Conservation (phyloP, 2,113 vertebrate species). For the Heloderma charlesbogerti region DNA sequence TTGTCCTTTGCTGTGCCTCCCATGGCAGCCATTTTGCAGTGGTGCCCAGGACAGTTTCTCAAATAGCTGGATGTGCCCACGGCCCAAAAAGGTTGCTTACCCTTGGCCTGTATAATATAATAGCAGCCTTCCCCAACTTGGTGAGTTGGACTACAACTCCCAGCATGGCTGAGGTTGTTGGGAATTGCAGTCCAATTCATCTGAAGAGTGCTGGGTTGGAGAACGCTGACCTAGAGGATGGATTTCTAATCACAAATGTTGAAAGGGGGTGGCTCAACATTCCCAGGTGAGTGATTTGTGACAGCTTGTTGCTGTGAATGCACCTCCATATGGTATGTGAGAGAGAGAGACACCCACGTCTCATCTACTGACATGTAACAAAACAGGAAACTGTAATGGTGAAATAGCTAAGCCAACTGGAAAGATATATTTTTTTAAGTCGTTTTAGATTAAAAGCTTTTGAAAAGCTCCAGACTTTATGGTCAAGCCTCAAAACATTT, state of each 20-base stretch:
- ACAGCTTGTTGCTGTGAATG: not conserved
- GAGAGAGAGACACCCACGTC: not conserved
- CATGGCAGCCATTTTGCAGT: too few relatives aligned
- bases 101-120: too few relatives aligned
- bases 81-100: too few relatives aligned
- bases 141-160: not conserved
- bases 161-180: not conserved
- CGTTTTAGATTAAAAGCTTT: not conserved
- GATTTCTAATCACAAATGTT: not conserved
- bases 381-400: not conserved
- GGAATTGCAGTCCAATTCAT: not conserved
- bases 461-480: not conserved
- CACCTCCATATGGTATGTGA: not conserved
- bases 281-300: not conserved
- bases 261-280: not conserved
- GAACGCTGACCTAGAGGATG: not conserved
- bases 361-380: not conserved
- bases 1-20: too few relatives aligned
- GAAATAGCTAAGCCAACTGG: not conserved
- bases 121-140: not conserved
- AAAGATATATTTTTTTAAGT: not conserved
- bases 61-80: too few relatives aligned
- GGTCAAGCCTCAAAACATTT: not conserved
- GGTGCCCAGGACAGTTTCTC: too few relatives aligned
- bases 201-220: not conserved